phyloP scores from a whole-genome alignment of 2,888 invertebrate genomes.

The Heteromurus nitidus region DNA sequence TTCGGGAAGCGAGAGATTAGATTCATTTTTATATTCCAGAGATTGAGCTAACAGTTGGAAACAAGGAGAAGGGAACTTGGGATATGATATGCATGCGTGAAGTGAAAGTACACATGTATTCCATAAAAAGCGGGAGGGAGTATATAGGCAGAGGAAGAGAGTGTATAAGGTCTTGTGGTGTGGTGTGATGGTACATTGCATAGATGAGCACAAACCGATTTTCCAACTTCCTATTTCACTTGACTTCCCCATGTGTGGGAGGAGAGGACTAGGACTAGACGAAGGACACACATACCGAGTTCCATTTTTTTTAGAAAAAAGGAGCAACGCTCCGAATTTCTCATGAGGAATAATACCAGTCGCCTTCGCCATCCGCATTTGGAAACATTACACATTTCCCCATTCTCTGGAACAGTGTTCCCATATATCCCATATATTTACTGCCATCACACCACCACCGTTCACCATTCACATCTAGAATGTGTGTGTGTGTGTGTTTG shows the following conservation, averaged over 20 bases:
- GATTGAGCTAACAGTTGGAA: background rate
- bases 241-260: background rate
- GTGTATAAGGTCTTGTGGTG: too few species aligned
- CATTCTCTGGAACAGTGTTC: too few species aligned
- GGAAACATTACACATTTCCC: constrained; percentile 2
- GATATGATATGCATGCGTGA: background rate
- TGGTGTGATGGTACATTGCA: constrained; percentile 25
- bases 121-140: constrained; percentile 5
- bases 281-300: background rate
- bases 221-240: constrained; percentile 7
- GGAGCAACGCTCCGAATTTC: constrained; percentile 35
- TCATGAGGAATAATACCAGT: constrained; percentile 44
- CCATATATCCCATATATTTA: too few species aligned
- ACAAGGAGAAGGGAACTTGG: background rate
- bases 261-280: too few species aligned
- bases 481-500: background rate
- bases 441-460: background rate
- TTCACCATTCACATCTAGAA: constrained; percentile 7
- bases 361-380: background rate
- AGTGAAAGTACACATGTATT: background rate
- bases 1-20: too few species aligned
- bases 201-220: constrained; percentile 11
- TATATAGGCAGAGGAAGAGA: too few species aligned
- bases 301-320: constrained; percentile 21
- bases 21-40: constrained; percentile 13